Conservation (phyloP, 2,113 vertebrate species). For the Theristicus caerulescens region DNA sequence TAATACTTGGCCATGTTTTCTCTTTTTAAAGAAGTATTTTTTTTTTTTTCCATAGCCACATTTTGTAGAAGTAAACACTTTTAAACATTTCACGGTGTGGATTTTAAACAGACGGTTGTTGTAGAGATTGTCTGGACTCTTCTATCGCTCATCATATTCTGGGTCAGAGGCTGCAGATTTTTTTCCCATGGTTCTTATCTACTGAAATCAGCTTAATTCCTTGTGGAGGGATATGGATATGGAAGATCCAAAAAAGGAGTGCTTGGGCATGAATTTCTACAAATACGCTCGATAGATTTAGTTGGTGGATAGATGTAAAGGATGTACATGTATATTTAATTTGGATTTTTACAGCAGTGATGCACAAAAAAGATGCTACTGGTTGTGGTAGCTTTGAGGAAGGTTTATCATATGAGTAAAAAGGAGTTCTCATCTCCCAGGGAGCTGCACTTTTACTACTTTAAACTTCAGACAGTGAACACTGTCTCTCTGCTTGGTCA, state of each 20-base stretch:
- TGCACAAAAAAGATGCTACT: not conserved
- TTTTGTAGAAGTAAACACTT: conserved; percentile 12
- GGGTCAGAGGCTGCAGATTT: not conserved
- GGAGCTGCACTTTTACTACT: not conserved
- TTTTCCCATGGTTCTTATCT: not conserved
- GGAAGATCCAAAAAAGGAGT: not conserved
- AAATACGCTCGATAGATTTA: not conserved
- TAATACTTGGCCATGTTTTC: not conserved
- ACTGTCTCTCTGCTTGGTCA: not conserved
- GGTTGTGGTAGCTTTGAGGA: not conserved
- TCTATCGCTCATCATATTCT: rapidly evolving
- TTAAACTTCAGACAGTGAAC: not conserved
- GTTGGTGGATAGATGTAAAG: not conserved
- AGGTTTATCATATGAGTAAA: not conserved
- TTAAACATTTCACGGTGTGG: not conserved
- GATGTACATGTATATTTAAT: not conserved
- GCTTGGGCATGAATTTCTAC: not conserved
- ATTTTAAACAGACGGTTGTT: not conserved
- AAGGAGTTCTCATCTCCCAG: not conserved
- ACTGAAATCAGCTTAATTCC: not conserved
- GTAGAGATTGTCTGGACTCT: not conserved
- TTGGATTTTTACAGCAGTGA: not conserved
- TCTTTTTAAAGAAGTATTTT: not conserved
- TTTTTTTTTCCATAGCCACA: not conserved
- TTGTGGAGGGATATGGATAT: not conserved